These are phyloP conservation scores for Tetragnatha versicolor DNA, from an alignment of 1,140 invertebrate species.

Conservation along the genomic window DNA sequence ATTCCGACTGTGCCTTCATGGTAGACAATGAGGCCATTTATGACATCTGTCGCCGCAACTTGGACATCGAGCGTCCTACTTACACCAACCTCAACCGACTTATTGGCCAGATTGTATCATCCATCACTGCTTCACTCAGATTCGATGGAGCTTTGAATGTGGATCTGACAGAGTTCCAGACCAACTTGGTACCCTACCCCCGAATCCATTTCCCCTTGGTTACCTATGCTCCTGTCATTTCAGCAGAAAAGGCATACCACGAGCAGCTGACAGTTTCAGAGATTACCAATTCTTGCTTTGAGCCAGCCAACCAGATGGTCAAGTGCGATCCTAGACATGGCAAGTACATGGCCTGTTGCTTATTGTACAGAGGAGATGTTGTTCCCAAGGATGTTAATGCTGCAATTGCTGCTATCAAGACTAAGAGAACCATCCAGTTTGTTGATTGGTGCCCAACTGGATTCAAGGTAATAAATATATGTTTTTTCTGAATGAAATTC, in stretches of 20 bases:
- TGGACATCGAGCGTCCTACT: constrained; percentile 71
- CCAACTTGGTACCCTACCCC: constrained; percentile 75
- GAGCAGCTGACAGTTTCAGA: constrained; percentile 54
- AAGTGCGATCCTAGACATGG: constrained; percentile 55
- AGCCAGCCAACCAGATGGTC: constrained; percentile 55
- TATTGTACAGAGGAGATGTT: constrained; percentile 54
- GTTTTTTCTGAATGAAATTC: no score
- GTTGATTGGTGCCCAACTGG: constrained; percentile 92
- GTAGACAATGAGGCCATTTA: constrained; percentile 79
- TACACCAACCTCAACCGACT: constrained; percentile 69
- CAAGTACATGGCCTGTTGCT: constrained; percentile 56
- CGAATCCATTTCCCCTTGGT: constrained; percentile 72
- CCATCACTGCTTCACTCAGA: constrained; percentile 73
- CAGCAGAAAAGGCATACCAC: constrained; percentile 53
- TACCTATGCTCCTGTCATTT: constrained; percentile 53
- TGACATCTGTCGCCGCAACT: constrained; percentile 73
- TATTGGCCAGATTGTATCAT: constrained; percentile 70
- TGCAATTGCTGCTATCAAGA: constrained; percentile 84
- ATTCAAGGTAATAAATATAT: constrained; percentile 72
- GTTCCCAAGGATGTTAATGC: constrained; percentile 65
- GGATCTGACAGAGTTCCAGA: constrained; percentile 74
- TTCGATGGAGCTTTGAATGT: constrained; percentile 79
- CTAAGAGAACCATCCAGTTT: constrained; percentile 76
- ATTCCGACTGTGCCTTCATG: constrained; percentile 80
- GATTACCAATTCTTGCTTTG: constrained; percentile 55